Percentiles rank a stretch among this genome's conserved stretches.
Conservation (phyloP, 2,888 invertebrate genomes). For the Siphlonurus alternatus region DNA sequence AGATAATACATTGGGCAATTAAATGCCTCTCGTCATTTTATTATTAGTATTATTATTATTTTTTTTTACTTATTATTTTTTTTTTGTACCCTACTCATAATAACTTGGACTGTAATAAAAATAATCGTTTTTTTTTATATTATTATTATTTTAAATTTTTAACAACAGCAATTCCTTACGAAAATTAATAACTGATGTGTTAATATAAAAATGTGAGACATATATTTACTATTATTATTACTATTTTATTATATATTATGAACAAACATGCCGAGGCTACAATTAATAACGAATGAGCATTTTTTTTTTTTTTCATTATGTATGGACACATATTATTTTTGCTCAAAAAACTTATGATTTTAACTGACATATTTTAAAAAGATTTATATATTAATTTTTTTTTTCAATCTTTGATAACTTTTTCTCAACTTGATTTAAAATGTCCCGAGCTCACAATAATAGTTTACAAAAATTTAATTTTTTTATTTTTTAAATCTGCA, state of each 20-base stretch:
- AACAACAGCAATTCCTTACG: not conserved
- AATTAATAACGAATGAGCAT: not conserved
- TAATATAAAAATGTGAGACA: conserved; percentile 1
- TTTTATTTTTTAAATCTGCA: not conserved
- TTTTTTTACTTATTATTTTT: not conserved
- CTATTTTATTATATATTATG: not conserved
- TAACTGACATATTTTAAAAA: not conserved
- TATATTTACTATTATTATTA: not conserved
- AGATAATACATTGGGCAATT: not conserved
- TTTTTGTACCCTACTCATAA: not conserved
- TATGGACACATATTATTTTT: not conserved
- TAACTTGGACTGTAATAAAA: not conserved
- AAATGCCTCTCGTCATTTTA: not conserved
- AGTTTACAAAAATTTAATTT: too few species aligned
- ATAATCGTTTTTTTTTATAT: not conserved
- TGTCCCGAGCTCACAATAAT: not conserved
- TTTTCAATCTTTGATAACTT: not conserved
- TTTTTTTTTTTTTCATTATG: not conserved
- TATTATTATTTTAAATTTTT: not conserved
- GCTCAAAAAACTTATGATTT: not conserved
- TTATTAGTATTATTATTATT: not conserved
- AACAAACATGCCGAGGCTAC: not conserved
- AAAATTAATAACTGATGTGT: conserved; percentile 3
- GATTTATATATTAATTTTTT: not conserved
- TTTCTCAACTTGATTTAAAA: not conserved